Evolutionary conservation across 2,888 invertebrate species (phyloP).

Genomic region (Tupiocoris notatus): DNA sequence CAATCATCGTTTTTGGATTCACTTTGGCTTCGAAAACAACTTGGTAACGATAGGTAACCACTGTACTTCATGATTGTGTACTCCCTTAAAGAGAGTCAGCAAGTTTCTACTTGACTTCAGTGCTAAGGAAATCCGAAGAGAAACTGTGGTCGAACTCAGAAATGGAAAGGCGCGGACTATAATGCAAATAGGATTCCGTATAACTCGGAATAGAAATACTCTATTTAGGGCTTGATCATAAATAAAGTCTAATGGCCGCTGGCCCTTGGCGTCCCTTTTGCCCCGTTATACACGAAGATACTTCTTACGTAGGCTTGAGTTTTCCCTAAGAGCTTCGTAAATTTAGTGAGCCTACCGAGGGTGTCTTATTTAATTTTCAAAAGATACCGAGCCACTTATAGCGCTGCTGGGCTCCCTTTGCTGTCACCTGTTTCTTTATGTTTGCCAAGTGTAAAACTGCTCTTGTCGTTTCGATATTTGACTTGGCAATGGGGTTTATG

Average conservation of each 20-base stretch:
- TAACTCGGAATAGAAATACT: conserved; percentile 24
- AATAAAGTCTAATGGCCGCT: conserved; percentile 19
- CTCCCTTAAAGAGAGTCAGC: too few relatives aligned
- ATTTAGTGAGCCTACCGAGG: not conserved
- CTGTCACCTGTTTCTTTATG: not conserved
- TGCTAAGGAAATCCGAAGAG: too few relatives aligned
- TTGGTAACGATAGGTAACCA: too few relatives aligned
- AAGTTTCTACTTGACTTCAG: too few relatives aligned
- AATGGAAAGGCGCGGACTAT: not conserved
- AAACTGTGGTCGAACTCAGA: too few relatives aligned
- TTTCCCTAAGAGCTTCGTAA: conserved; percentile 25
- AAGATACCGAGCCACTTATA: not conserved
- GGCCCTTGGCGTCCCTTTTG: conserved; percentile 12
- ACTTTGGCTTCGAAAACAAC: too few relatives aligned
- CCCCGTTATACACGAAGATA: conserved; percentile 13
- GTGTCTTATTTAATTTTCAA: conserved; percentile 28
- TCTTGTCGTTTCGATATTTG: too few relatives aligned
- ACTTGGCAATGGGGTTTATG: too few relatives aligned
- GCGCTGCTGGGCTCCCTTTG: not conserved
- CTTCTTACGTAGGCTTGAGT: not conserved
- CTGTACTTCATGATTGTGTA: too few relatives aligned
- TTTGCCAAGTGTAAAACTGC: too few relatives aligned
- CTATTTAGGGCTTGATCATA: conserved; percentile 15
- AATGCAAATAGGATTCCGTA: conserved; percentile 19
- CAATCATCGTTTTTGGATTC: too few relatives aligned